Evolutionary conservation across 30 jellyfish, hydroid and myxozoan genomes (phyloP), one percentile per base, ranked within the genome.

Genomic region (Cassiopea xamachana): DNA sequence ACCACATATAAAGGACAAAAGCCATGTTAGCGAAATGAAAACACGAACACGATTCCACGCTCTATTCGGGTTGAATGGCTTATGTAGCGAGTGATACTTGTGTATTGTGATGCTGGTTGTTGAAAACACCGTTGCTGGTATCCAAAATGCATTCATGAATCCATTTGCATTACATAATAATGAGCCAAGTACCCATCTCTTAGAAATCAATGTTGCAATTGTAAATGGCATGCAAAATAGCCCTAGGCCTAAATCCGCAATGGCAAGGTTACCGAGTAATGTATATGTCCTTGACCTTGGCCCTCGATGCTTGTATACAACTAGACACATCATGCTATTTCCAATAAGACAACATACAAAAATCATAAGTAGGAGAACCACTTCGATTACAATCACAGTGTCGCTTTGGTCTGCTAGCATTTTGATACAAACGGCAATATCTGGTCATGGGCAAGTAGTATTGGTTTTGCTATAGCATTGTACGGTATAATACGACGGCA

Each of bases 161-260:
- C 97, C 97, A 77, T 90, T 82, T 7, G 75, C 46, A 13, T 81
- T n/a, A 61, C 97, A 90, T 10, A 90, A 73, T 6, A 72, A 15
- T 6, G 87, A 43, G 13, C 97, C 97, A 1, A 90, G 84, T 15
- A 73, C 46, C 97, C 97, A 90, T 19, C 68, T 69, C 43, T 59
- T 62, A 16, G 94, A 46, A 1, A 87, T 18, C 89, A 87, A 58
- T 10, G 94, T 76, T n/a, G 77, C 58, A 77, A 77, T 77, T 39
- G 94, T 87, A 64, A 87, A 87, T 7, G 94, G 94, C 73, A 87
- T 87, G 89, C 94, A 87, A 46, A 80, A 87, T 16, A 87, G 69
- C 27, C 94, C 94, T 5, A 87, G 89, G 45, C 94, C 94, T n/a
- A 87, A 43, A 68, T 87, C 94, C 10, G 94, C 94, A 1, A 87